Percentiles rank a stretch among this genome's conserved stretches.
Conservation (phyloP, 2,888 invertebrate species). For the Drosophila melanosoma region DNA sequence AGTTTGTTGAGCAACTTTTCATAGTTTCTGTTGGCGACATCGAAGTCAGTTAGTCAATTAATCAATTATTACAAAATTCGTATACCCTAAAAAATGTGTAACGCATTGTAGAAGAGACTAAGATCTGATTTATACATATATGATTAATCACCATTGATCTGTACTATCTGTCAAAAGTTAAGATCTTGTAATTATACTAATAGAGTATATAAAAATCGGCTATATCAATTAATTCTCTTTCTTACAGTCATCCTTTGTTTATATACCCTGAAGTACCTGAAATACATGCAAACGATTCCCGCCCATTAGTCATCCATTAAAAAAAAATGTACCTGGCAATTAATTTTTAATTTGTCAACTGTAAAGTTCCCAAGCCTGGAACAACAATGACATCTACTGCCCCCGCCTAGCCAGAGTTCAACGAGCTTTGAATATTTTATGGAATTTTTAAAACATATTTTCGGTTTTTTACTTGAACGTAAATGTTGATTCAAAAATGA, state of each 20-base stretch:
- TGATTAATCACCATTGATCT: neutral
- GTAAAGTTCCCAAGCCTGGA: slow-evolving; percentile 64
- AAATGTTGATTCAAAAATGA: slow-evolving; percentile 48
- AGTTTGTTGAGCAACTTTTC: slow-evolving; percentile 23
- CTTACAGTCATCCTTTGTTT: neutral
- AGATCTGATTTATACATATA: no score
- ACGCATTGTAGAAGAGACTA: neutral
- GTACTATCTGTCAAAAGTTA: neutral
- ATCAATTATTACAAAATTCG: slow-evolving; percentile 14
- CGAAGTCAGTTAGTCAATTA: slow-evolving; percentile 11
- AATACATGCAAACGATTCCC: slow-evolving; percentile 45
- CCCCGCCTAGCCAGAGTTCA: neutral
- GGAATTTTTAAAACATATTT: slow-evolving; percentile 52
- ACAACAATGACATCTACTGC: slow-evolving; percentile 1
- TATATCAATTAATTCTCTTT: neutral
- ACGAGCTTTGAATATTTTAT: slow-evolving; percentile 47
- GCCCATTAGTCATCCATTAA: slow-evolving; percentile 24
- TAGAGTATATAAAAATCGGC: neutral
- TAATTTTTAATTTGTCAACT: slow-evolving; percentile 69
- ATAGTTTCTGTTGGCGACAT: slow-evolving; percentile 7
- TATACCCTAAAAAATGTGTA: neutral
- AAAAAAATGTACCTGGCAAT: slow-evolving; percentile 32
- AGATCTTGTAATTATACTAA: neutral
- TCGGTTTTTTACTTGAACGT: slow-evolving; percentile 29
- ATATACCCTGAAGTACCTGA: neutral